Conservation (phyloP, 2,113 vertebrate species). For the Ascaphus truei region DNA sequence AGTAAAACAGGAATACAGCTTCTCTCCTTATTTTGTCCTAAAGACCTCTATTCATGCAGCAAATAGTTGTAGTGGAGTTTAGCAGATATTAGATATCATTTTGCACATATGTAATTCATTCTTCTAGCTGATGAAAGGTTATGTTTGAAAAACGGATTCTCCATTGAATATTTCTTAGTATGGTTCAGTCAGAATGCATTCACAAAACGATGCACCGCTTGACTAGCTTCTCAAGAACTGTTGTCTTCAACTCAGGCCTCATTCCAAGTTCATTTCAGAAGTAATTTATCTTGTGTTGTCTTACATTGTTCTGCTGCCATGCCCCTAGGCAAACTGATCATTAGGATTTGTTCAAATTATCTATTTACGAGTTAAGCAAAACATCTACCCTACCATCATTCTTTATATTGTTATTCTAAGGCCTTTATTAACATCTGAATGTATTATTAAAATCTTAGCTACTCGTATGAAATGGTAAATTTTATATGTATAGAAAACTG, state of each 20-base stretch:
- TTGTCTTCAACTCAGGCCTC: background rate
- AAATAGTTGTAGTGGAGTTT: no score
- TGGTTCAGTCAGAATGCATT: constrained; percentile 9
- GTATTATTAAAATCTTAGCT: no score
- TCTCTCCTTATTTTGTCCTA: no score
- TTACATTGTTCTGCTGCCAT: background rate
- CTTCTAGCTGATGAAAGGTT: background rate
- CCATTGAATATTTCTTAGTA: constrained; percentile 5
- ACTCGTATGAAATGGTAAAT: no score
- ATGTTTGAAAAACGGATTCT: constrained; percentile 7
- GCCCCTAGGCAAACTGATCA: background rate
- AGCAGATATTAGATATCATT: background rate
- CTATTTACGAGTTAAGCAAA: background rate
- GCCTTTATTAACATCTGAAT: no score
- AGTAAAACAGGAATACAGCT: no score
- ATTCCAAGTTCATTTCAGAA: constrained; percentile 23
- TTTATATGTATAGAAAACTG: no score
- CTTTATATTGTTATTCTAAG: background rate
- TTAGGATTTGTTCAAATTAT: background rate
- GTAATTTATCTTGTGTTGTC: constrained; percentile 12
- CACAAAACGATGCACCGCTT: background rate
- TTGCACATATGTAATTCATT: constrained; percentile 1
- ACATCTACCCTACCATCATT: background rate
- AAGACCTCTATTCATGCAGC: no score
- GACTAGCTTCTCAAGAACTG: background rate